Conservation (phyloP, 2,888 invertebrate genomes). For the Anthophora plumipes region DNA sequence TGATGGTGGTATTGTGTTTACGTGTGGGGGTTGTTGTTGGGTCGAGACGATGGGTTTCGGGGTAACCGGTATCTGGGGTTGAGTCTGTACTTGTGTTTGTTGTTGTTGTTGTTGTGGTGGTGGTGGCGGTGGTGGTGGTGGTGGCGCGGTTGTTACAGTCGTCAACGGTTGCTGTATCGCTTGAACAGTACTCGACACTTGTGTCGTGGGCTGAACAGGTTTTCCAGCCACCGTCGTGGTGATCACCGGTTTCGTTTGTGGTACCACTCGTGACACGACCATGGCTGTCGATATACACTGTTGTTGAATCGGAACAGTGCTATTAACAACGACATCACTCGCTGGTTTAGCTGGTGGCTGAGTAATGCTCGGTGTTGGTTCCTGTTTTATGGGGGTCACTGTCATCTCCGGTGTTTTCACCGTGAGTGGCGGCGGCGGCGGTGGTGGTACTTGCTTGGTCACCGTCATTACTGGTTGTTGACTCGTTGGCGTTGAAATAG, state of each 20-base stretch:
- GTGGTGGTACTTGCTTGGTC: slow-evolving; percentile 59
- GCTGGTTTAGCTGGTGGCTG: slow-evolving; percentile 63
- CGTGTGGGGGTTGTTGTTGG: slow-evolving; percentile 77
- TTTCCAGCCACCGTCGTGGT: slow-evolving; percentile 67
- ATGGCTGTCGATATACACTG: slow-evolving; percentile 67
- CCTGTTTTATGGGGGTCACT: slow-evolving; percentile 43
- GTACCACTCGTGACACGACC: slow-evolving; percentile 59
- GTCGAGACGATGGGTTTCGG: slow-evolving; percentile 59
- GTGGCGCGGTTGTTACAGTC: slow-evolving; percentile 66
- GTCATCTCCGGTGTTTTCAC: slow-evolving; percentile 40
- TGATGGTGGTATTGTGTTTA: slow-evolving; percentile 85
- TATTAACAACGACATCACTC: slow-evolving; percentile 44
- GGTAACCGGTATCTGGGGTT: slow-evolving; percentile 54
- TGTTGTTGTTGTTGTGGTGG: too few relatives aligned
- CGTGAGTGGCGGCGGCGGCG: slow-evolving; percentile 50
- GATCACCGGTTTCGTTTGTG: slow-evolving; percentile 71
- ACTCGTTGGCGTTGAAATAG: slow-evolving; percentile 51
- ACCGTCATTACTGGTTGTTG: slow-evolving; percentile 58
- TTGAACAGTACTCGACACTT: slow-evolving; percentile 67
- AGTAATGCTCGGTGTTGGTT: slow-evolving; percentile 17
- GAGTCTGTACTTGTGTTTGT: slow-evolving; percentile 77
- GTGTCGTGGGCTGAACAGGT: slow-evolving; percentile 61
- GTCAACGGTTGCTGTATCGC: slow-evolving; percentile 62
- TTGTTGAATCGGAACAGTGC: slow-evolving; percentile 47
- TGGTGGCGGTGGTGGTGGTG: slow-evolving; percentile 68